These are phyloP conservation scores for Scatophagus argus DNA, from an alignment of 2,113 vertebrate species.

Conservation along the genomic window DNA sequence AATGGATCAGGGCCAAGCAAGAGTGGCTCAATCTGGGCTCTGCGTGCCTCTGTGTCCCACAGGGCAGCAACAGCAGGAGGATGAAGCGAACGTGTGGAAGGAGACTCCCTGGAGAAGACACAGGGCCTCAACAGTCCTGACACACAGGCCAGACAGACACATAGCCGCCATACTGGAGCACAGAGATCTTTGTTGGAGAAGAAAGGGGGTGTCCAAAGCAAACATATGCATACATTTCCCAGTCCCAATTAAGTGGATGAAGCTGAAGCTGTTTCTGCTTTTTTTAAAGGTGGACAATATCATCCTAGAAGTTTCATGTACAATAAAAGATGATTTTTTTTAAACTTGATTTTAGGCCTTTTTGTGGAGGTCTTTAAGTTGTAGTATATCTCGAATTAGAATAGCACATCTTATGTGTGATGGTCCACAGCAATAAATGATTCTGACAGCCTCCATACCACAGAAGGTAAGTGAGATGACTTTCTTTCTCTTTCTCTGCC, in stretches of 20 bases:
- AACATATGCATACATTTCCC: constrained; percentile 60
- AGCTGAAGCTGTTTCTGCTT: background rate
- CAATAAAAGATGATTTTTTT: background rate
- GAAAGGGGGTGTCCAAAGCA: constrained; percentile 41
- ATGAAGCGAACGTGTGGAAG: constrained; percentile 67
- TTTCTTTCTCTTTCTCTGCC: background rate
- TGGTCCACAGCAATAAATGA: background rate
- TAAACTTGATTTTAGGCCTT: background rate
- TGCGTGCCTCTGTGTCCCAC: constrained; percentile 60
- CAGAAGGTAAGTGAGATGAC: background rate
- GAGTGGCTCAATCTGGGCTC: constrained; percentile 77
- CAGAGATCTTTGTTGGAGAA: constrained; percentile 56
- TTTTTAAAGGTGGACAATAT: background rate
- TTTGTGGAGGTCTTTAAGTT: background rate
- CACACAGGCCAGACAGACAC: constrained; percentile 56
- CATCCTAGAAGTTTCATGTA: background rate
- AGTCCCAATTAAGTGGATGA: constrained; percentile 32
- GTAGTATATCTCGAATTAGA: background rate
- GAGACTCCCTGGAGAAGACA: constrained; percentile 69
- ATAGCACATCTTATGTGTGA: background rate
- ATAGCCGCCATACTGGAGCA: constrained; percentile 49
- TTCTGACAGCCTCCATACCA: constrained; percentile 16
- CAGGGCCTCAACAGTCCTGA: constrained; percentile 60
- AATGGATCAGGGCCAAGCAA: constrained; percentile 70
- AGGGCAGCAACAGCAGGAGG: constrained; percentile 76